Percentiles rank a stretch among this genome's conserved stretches.
Evolutionary conservation across 2,797 vertebrate species (phyloP).

Genomic region (Trichosurus vulpecula): DNA sequence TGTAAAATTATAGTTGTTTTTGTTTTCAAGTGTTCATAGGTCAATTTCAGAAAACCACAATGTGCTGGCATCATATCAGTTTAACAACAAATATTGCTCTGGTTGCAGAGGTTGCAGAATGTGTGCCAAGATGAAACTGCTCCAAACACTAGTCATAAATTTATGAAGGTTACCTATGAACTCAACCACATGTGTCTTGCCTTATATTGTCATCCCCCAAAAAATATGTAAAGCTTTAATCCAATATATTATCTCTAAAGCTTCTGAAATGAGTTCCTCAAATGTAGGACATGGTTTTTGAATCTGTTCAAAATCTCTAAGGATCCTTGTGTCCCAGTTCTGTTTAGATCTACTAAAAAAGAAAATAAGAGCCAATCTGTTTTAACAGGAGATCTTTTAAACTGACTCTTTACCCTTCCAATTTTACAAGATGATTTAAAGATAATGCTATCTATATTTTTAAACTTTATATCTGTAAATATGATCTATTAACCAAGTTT

Average conservation of each 20-base stretch:
- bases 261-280: not conserved
- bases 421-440: not conserved
- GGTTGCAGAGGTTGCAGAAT: not conserved
- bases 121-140: not conserved
- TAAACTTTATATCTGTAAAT: not conserved
- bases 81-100: not conserved
- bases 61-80: not conserved
- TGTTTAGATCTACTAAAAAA: not conserved
- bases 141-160: not conserved
- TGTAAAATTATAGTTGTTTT: not conserved
- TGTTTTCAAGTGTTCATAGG: not conserved
- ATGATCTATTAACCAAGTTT: not conserved
- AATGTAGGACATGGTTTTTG: not conserved
- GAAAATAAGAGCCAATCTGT: not conserved
- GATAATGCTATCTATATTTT: not conserved
- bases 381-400: not conserved
- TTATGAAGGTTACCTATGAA: not conserved
- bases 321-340: not conserved
- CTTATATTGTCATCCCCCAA: not conserved
- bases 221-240: too few species aligned
- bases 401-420: not conserved
- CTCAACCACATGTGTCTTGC: not conserved
- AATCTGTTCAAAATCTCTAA: not conserved
- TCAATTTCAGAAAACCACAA: not conserved
- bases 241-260: not conserved